Evolutionary conservation across 2,888 invertebrate species (phyloP), one percentile per base, ranked within the genome.

Genomic region (Enchytraeus crypticus): DNA sequence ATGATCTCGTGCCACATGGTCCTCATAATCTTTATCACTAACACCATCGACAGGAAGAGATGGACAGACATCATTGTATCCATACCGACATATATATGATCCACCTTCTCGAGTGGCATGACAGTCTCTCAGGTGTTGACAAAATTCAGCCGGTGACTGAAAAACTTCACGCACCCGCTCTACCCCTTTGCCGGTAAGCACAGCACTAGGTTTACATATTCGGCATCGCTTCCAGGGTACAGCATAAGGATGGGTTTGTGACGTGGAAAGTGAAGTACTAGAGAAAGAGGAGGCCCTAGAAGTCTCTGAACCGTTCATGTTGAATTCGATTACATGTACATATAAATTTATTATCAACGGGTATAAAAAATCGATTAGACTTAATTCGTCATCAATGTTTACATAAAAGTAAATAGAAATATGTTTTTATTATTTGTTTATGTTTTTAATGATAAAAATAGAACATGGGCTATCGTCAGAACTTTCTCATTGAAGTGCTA

Each of bases 11-110:
- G 85, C 82, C 57, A 91, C 87, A 77, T 92, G 92, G 69, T 87
- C 87, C 80, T 89, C 87, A 77, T 92, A 92, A 74, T 92, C 92
- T 61, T 86, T 85, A 79, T 89, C 90, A 66, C 87, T 87, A 63
- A 92, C 88, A 70, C 91, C 91, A 76, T 91, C 91, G 73, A 90
- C 83, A n/a, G 91, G 91, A 67, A 91, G 81, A 60, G 89, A 88
- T 55, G 87, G 86, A 77, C 92, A 92, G 51, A 91, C 88, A 59
- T 86, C 87, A 80, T 91, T 90, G 74, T 86, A 86, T 47, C 90
- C 92, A 83, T 91, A 92, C 72, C 87, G 87, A 76, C 91, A 91
- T 18, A 90, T 86, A 75, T 85, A 88, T 23, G 90, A 88, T 32
- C 90, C 89, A 59, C 91, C 90, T 80, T 91, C 90, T 71, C 85